These are phyloP conservation scores for Xylophagus ater DNA, from an alignment of 2,888 invertebrate species.

Conservation along the genomic window DNA sequence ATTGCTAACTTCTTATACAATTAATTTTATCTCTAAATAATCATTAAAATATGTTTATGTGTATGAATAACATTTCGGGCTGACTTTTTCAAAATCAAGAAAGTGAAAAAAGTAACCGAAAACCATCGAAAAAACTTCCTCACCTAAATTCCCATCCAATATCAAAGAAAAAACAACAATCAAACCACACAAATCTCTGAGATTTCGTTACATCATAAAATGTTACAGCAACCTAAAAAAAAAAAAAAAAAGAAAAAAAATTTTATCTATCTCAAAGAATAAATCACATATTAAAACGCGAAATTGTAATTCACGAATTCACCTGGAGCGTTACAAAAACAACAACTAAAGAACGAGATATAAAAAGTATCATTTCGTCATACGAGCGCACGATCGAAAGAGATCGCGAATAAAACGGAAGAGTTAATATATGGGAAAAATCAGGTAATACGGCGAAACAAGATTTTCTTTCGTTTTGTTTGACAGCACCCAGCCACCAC, in stretches of 20 bases:
- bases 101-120: background rate
- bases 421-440: no score
- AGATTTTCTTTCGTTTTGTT: no score
- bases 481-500: no score
- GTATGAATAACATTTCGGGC: no score
- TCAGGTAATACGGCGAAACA: no score
- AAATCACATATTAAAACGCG: slow-evolving; percentile 10
- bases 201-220: slow-evolving; percentile 6
- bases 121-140: slow-evolving; percentile 3
- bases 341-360: background rate
- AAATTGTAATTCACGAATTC: slow-evolving; percentile 11
- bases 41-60: no score
- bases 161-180: background rate
- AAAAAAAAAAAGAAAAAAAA: no score
- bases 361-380: no score
- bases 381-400: slow-evolving; percentile 1
- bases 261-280: slow-evolving; percentile 9
- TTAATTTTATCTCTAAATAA: no score
- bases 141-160: slow-evolving; percentile 7
- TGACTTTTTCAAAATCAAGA: no score
- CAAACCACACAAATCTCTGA: no score
- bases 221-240: slow-evolving; percentile 6
- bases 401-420: no score
- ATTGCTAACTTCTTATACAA: slow-evolving; percentile 11
- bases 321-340: slow-evolving; percentile 3